Conservation (phyloP, 2,113 vertebrate species). For the Nestor notabilis region DNA sequence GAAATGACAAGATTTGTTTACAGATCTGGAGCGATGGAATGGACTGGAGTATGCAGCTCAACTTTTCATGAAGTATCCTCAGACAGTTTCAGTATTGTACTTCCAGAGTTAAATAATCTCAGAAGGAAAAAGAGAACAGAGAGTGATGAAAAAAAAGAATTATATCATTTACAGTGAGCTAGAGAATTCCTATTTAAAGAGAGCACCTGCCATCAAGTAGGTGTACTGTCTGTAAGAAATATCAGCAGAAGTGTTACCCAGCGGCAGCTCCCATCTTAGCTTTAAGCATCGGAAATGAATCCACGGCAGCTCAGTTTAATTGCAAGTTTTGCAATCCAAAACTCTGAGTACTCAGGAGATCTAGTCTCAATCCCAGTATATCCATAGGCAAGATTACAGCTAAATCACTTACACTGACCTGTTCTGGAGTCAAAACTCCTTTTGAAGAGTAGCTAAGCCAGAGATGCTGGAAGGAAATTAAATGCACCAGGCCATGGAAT, state of each 20-base stretch:
- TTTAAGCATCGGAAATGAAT: not conserved
- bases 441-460: not conserved
- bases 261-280: not conserved
- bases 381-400: not conserved
- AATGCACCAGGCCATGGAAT: not conserved
- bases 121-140: not conserved
- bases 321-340: not conserved
- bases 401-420: not conserved
- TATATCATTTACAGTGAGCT: not conserved
- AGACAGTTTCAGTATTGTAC: not conserved
- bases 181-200: not conserved
- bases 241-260: not conserved
- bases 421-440: not conserved
- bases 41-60: not conserved
- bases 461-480: not conserved
- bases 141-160: not conserved
- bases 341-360: not conserved
- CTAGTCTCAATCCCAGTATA: not conserved
- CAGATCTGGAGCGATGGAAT: not conserved
- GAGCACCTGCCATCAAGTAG: not conserved
- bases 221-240: not conserved
- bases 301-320: not conserved
- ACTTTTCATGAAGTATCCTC: not conserved
- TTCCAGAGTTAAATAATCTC: not conserved
- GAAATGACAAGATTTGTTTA: not conserved